Conservation (phyloP, 2,888 invertebrate species). For the Fragum fragum region DNA sequence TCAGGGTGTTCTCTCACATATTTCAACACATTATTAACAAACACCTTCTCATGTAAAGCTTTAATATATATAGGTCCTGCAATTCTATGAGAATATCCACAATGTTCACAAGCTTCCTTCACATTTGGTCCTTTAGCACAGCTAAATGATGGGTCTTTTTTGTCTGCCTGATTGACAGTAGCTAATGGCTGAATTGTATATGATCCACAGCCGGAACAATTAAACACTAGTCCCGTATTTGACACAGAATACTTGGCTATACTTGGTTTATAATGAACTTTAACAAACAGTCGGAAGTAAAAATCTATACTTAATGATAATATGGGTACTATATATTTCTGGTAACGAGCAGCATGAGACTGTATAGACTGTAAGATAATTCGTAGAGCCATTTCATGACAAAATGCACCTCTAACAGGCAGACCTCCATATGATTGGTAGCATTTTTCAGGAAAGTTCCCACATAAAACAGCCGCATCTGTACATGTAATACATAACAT, state of each 20-base stretch:
- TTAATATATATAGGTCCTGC: slow-evolving; percentile 98
- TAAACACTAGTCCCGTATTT: slow-evolving; percentile 95
- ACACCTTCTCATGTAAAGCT: slow-evolving; percentile 93
- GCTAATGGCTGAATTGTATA: slow-evolving; percentile 93
- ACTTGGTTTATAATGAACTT: slow-evolving; percentile 92
- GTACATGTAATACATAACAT: slow-evolving; percentile 98
- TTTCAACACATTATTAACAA: slow-evolving; percentile 91
- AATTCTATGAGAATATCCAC: slow-evolving; percentile 92
- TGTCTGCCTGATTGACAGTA: slow-evolving; percentile 33
- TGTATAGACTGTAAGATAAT: slow-evolving; percentile 97
- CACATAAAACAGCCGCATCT: slow-evolving; percentile 97
- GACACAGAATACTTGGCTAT: slow-evolving; percentile 93
- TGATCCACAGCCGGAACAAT: slow-evolving; percentile 96
- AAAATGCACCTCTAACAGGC: slow-evolving; percentile 92
- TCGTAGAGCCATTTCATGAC: slow-evolving; percentile 98
- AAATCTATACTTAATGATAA: slow-evolving; percentile 98
- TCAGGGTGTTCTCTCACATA: slow-evolving; percentile 79
- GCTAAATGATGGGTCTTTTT: not conserved
- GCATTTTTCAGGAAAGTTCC: slow-evolving; percentile 98
- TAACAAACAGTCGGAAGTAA: slow-evolving; percentile 97
- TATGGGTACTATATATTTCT: slow-evolving; percentile 96
- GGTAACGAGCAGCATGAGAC: slow-evolving; percentile 96
- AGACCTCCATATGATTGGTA: slow-evolving; percentile 97
- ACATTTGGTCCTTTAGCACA: slow-evolving; percentile 89
- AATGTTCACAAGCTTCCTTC: slow-evolving; percentile 91